These are phyloP conservation scores for Lasius platythorax DNA, from an alignment of 2,888 invertebrate genomes.

Conservation along the genomic window DNA sequence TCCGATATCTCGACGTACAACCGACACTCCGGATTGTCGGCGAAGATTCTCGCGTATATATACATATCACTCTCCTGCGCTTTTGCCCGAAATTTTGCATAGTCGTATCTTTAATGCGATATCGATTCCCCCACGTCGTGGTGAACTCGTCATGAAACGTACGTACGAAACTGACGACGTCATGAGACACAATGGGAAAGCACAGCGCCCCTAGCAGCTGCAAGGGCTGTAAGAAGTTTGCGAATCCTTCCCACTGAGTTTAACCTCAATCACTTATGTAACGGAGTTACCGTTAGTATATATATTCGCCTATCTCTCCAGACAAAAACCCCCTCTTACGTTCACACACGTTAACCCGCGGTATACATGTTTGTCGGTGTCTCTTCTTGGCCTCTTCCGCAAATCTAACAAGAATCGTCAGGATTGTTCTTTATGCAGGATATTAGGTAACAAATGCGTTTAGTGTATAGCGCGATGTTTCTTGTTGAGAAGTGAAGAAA, in stretches of 20 bases:
- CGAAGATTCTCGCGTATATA: constrained; percentile 39
- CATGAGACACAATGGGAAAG: constrained; percentile 52
- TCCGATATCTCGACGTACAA: constrained; percentile 55
- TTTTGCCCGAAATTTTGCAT: constrained; percentile 51
- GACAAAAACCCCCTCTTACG: constrained; percentile 47
- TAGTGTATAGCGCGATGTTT: neutral
- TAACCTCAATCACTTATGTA: constrained; percentile 69
- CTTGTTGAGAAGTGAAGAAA: neutral
- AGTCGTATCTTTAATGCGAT: constrained; percentile 46
- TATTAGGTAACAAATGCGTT: neutral
- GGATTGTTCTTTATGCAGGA: constrained; percentile 1
- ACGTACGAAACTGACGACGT: constrained; percentile 53
- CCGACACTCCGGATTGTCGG: constrained; percentile 47
- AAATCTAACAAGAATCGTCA: constrained; percentile 21
- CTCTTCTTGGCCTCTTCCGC: constrained; percentile 25
- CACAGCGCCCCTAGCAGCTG: constrained; percentile 60
- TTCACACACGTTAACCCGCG: constrained; percentile 37
- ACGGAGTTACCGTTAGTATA: constrained; percentile 61
- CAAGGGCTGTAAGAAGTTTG: constrained; percentile 65
- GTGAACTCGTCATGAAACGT: constrained; percentile 54
- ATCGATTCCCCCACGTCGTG: constrained; percentile 61
- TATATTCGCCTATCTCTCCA: constrained; percentile 38
- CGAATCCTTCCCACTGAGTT: constrained; percentile 64
- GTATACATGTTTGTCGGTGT: constrained; percentile 34
- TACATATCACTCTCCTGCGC: constrained; percentile 18